Base-by-base conservation (phyloP, 2,888 invertebrate genomes). In the Rhopalosiphum nymphaeae region DNA sequence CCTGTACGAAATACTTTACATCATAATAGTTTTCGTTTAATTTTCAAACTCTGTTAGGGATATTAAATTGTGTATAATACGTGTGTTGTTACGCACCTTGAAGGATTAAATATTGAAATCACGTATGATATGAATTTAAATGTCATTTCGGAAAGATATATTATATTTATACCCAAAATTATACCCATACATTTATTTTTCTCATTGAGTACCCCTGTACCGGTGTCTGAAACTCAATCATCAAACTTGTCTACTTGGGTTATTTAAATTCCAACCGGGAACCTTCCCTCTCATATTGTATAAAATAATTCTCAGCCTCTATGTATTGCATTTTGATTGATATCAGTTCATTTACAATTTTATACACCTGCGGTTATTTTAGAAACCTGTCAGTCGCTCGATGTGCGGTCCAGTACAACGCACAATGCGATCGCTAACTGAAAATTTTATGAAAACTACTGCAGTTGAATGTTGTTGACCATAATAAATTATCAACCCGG, bases 341-440 rank as follows among this genome's bases (percentile, higher is more conserved):
- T 91, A 91, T 53, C 78, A 53, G 78, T 53, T 49, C 53, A n/a
- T 53, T 25, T 36, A 78, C 16, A 44, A 85, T 56, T 26, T 53
- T 49, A 36, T 44, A 61, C 61, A 21, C 91, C 91, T 42, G 91
- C 91, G 84, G 91, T 91, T 84, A 91, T 84, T 91, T 91, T 91
- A 84, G 36, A 91, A 91, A 91, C 78, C 84, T 53, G 78, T 91
- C 67, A 9, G 91, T 53, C 26, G 78, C n/a, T n/a, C 84, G 67
- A 90, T 36, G 49, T 49, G 78, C 78, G 49, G 91, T 78, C 78
- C 67, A 29, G 49, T 36, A 49, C 16, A 11, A n/a, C 16, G 61
- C 44, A 46, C 90, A 67, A 53, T 25, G 78, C 26, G 49, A 49
- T n/a, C 91, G 78, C 11, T 91, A 13, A 16, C 90, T 49, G 49